Evolutionary conservation across 2,113 vertebrate genomes (phyloP).

Genomic region (Anguilla rostrata): DNA sequence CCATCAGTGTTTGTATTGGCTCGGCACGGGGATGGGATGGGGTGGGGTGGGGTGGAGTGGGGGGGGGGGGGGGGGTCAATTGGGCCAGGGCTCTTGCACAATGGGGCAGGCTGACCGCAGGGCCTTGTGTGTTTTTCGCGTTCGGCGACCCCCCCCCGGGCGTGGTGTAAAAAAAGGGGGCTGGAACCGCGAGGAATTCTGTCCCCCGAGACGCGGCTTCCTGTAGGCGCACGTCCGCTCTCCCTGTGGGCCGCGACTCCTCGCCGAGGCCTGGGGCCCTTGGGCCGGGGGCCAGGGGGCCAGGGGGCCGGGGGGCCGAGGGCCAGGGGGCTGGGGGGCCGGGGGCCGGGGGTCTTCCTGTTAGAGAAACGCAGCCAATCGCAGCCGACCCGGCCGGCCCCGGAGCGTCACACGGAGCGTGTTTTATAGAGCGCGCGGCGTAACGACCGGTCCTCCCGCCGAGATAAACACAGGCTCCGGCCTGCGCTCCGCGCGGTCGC

Average conservation of each 20-base stretch:
- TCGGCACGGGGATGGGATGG: background rate
- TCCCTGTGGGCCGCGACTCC: background rate
- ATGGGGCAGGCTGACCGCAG: background rate
- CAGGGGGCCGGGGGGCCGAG: background rate
- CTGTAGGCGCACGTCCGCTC: background rate
- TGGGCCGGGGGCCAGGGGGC: too few species aligned
- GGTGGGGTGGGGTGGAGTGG: background rate
- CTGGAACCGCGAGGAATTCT: background rate
- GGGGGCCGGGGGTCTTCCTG: background rate
- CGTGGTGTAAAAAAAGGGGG: background rate
- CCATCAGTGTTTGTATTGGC: background rate
- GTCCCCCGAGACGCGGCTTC: background rate
- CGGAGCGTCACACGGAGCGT: conserved; percentile 10
- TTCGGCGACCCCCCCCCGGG: background rate
- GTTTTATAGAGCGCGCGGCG: background rate
- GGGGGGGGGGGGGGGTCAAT: background rate
- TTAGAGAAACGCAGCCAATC: background rate
- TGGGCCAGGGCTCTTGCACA: background rate
- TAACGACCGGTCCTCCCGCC: conserved; percentile 24
- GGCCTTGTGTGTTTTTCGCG: background rate
- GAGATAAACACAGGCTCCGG: conserved; percentile 7
- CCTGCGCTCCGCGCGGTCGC: background rate
- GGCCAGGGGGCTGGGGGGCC: too few species aligned
- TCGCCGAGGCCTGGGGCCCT: background rate
- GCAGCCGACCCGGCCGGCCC: conserved; percentile 23